These are phyloP conservation scores for Cheilosia grossa DNA, from an alignment of 2,888 invertebrate species.

Conservation along the genomic window DNA sequence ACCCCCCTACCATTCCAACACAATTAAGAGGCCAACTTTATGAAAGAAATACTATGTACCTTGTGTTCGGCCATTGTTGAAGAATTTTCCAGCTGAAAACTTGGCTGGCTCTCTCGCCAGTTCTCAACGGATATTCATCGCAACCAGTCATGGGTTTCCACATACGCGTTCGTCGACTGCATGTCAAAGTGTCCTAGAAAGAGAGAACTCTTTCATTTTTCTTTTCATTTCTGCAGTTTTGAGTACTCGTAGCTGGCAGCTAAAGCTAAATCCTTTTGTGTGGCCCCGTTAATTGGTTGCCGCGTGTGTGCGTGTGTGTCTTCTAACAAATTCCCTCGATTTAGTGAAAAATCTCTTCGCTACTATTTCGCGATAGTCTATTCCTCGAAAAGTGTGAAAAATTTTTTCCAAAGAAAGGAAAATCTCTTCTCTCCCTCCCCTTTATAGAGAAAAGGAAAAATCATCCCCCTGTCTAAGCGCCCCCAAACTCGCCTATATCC, in stretches of 20 bases:
- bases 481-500: conserved; percentile 8
- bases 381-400: conserved; percentile 32
- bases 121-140: conserved; percentile 61
- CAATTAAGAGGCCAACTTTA: conserved; percentile 28
- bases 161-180: conserved; percentile 55
- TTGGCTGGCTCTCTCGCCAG: conserved; percentile 28
- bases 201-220: conserved; percentile 18
- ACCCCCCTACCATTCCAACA: neutral
- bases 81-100: conserved; percentile 18
- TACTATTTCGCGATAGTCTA: neutral
- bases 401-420: conserved; percentile 32
- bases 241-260: neutral
- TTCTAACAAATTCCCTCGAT: neutral
- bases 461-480: conserved; percentile 8
- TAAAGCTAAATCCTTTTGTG: neutral
- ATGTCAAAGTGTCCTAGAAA: conserved; percentile 65
- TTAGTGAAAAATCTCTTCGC: neutral
- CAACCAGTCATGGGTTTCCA: conserved; percentile 57
- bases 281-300: neutral
- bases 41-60: conserved; percentile 51
- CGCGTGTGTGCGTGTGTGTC: conserved; percentile 5
- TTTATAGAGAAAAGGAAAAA: conserved; percentile 15
- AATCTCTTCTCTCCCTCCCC: conserved; percentile 16
- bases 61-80: conserved; percentile 40
- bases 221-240: neutral